Percentiles rank a stretch among this genome's conserved stretches.
These are phyloP conservation scores for Napeogenes inachia DNA, from an alignment of 2,888 invertebrate genomes.

Conservation along the genomic window DNA sequence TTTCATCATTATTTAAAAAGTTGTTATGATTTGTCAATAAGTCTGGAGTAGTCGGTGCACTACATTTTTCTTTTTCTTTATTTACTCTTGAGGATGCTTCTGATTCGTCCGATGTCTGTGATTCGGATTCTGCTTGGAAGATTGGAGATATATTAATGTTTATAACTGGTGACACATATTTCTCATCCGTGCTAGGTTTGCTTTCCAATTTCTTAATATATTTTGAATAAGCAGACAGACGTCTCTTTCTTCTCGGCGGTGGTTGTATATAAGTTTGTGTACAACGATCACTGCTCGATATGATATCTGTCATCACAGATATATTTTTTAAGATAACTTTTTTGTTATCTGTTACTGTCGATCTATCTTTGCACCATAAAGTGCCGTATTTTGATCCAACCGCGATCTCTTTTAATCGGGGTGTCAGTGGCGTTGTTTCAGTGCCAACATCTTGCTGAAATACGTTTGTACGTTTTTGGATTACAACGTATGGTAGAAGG, in stretches of 20 bases:
- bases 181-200: slow-evolving; percentile 44
- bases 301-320: slow-evolving; percentile 59
- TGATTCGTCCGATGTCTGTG: slow-evolving; percentile 71
- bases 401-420: slow-evolving; percentile 68
- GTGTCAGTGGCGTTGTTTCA: slow-evolving; percentile 65
- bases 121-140: slow-evolving; percentile 63
- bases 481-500: slow-evolving; percentile 59
- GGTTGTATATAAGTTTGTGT: slow-evolving; percentile 59
- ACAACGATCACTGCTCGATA: slow-evolving; percentile 44
- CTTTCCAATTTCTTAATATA: slow-evolving; percentile 39
- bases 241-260: slow-evolving; percentile 58
- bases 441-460: slow-evolving; percentile 56
- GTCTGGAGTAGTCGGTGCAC: slow-evolving; percentile 71
- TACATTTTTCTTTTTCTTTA: slow-evolving; percentile 28
- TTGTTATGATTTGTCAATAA: slow-evolving; percentile 77
- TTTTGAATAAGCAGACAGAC: slow-evolving; percentile 38
- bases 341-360: slow-evolving; percentile 54
- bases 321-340: slow-evolving; percentile 51
- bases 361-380: slow-evolving; percentile 50
- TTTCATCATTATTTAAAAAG: slow-evolving; percentile 44
- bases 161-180: slow-evolving; percentile 65
- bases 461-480: slow-evolving; percentile 45
- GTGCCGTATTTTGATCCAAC: slow-evolving; percentile 58
- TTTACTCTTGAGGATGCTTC: slow-evolving; percentile 35
- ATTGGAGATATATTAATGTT: slow-evolving; percentile 79